Evolutionary conservation across 2,888 invertebrate genomes (phyloP), one percentile per base, ranked within the genome.

Genomic region (Lamproptera curius): DNA sequence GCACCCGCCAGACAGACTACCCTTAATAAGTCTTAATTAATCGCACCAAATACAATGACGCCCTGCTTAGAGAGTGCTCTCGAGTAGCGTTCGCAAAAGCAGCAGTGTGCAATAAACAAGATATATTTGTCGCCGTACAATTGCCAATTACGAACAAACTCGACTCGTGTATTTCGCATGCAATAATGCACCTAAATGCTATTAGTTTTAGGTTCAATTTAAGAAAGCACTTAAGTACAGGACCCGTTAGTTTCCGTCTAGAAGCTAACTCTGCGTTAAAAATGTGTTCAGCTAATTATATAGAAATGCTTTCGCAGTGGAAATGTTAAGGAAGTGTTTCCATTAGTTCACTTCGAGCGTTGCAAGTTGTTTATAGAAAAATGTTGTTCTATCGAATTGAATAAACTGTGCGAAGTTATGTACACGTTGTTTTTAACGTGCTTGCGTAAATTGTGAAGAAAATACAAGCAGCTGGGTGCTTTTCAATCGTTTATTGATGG

Each of bases 121-220:
- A 49, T 49, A 35, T 49, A 49, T 49, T 49, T 44, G 49, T 49
- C 49, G 49, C 49, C 35, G 34, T 36, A 40, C 43, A 36, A 35
- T 44, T 44, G 49, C 49, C 49, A 44, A 49, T 49, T 44, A 49
- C 43, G 38, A 43, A 39, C 48, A 35, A 35, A 44, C 44, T n/a
- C n/a, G n/a, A n/a, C 37, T 48, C 15, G 40, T 16, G 31, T n/a
- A 13, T 9, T 23, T 11, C 47, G 36, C 35, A n/a, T n/a, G 44
- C 43, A 31, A 44, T 16, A 11, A 13, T 40, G 14, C 28, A 17
- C 49, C 14, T 40, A 31, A 49, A 28, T 44, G 35, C 35, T 13
- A 2, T 17, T 10, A 9, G n/a, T 8, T 14, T 44, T 35, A 40
- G 35, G 40, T 49, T 1, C n/a, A 17, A 36, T 36, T 20, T 5